Evolutionary conservation across 2,888 invertebrate species (phyloP).

Genomic region (Phyllotreta cruciferae): DNA sequence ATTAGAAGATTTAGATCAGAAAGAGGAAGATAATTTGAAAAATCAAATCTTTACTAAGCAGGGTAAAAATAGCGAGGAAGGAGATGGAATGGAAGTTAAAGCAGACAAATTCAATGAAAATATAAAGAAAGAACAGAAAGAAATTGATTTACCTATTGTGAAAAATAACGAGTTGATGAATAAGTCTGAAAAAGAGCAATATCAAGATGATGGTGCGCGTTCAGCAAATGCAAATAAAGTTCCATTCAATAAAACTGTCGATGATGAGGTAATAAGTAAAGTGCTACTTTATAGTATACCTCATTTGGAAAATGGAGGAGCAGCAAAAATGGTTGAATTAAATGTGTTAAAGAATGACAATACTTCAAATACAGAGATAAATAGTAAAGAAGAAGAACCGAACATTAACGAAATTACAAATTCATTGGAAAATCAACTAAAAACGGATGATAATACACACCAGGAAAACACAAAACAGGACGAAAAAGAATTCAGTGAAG

Average conservation of each 20-base stretch:
- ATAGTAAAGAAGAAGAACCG: neutral
- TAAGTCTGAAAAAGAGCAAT: neutral
- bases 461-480: neutral
- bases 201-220: neutral
- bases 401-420: neutral
- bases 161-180: neutral
- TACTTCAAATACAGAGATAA: neutral
- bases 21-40: too few relatives aligned
- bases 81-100: neutral
- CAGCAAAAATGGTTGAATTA: slow-evolving; percentile 1
- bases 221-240: neutral
- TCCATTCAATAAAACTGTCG: slow-evolving; percentile 5
- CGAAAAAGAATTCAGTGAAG: slow-evolving; percentile 8
- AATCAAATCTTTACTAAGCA: too few relatives aligned
- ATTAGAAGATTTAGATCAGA: too few relatives aligned
- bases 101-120: neutral
- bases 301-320: slow-evolving; percentile 6
- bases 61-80: neutral
- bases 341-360: neutral
- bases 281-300: slow-evolving; percentile 16
- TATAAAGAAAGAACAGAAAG: neutral
- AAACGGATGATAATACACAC: neutral
- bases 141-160: neutral
- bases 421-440: neutral
- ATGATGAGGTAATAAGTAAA: slow-evolving; percentile 20